A percentile compares a stretch with the other conserved stretches of the same genome.
Conservation (phyloP, 2,797 vertebrate genomes). For the Botia almorhae region DNA sequence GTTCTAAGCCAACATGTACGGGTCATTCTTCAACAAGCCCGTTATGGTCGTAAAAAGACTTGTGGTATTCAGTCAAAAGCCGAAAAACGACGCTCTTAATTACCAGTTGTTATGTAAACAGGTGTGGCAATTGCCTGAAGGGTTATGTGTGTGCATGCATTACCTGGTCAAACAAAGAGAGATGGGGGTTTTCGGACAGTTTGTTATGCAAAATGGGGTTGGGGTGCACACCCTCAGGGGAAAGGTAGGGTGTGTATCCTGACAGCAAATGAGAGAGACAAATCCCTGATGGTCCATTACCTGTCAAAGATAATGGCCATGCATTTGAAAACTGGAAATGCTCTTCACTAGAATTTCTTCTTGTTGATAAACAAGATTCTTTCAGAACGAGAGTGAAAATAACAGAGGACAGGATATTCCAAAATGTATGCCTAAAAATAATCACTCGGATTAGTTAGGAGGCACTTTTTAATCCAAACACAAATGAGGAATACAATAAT, state of each 20-base stretch:
- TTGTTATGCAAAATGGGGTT: conserved; percentile 80
- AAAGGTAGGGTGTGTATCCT: conserved; percentile 81
- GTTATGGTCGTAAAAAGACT: not conserved
- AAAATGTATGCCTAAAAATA: too few relatives aligned
- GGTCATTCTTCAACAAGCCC: too few relatives aligned
- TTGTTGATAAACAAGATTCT: not conserved
- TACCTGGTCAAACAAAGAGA: conserved; percentile 81
- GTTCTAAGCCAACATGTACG: not conserved
- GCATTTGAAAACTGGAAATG: not conserved
- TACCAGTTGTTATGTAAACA: conserved; percentile 6
- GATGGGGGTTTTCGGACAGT: conserved; percentile 71
- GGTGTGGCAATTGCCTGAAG: not conserved
- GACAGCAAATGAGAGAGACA: conserved; percentile 83
- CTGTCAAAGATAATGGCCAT: conserved; percentile 60
- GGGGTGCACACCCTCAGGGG: conserved; percentile 72
- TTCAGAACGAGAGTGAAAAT: not conserved
- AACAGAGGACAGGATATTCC: too few relatives aligned
- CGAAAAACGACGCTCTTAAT: not conserved
- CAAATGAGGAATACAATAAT: too few relatives aligned
- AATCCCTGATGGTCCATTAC: conserved; percentile 84
- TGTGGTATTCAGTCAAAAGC: not conserved
- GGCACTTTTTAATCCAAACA: too few relatives aligned
- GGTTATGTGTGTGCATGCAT: not conserved
- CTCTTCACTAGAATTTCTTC: not conserved
- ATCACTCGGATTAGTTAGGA: too few relatives aligned